These are phyloP conservation scores for Psilopsiagon aurifrons DNA, from an alignment of 2,113 vertebrate species.

Conservation along the genomic window DNA sequence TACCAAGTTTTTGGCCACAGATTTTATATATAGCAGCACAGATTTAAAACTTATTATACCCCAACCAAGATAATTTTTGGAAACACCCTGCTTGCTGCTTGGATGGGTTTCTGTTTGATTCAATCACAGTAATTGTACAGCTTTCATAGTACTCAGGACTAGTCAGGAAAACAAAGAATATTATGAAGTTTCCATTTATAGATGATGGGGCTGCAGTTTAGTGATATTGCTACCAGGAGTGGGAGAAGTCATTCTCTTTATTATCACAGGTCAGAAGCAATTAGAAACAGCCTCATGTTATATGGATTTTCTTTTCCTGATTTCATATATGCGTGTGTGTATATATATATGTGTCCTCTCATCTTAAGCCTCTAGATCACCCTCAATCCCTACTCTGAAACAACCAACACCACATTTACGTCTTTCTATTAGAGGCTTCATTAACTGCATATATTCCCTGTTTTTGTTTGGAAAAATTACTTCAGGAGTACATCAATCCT, in stretches of 20 bases:
- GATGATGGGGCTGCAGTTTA: background rate
- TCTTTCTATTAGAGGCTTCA: background rate
- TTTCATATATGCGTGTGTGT: background rate
- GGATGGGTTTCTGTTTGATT: constrained; percentile 6
- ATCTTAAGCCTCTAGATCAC: background rate
- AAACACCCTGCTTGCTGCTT: constrained; percentile 35
- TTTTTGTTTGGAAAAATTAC: background rate
- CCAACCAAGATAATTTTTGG: background rate
- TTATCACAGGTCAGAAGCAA: background rate
- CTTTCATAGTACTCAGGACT: background rate
- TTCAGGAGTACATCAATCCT: background rate
- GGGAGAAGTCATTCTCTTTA: background rate
- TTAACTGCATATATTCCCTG: background rate
- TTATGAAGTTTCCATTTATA: constrained; percentile 11
- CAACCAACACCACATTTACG: background rate
- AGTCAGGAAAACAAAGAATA: constrained; percentile 6
- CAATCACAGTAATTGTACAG: constrained; percentile 35
- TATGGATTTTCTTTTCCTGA: background rate
- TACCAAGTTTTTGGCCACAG: constrained; percentile 24
- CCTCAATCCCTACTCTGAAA: background rate
- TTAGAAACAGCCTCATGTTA: background rate
- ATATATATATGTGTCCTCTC: background rate
- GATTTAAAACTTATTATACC: constrained; percentile 35
- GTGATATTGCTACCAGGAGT: background rate
- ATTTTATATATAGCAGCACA: constrained; percentile 27